phyloP scores from a whole-genome alignment of 2,113 vertebrate genomes.

The Epinephelus fuscoguttatus region DNA sequence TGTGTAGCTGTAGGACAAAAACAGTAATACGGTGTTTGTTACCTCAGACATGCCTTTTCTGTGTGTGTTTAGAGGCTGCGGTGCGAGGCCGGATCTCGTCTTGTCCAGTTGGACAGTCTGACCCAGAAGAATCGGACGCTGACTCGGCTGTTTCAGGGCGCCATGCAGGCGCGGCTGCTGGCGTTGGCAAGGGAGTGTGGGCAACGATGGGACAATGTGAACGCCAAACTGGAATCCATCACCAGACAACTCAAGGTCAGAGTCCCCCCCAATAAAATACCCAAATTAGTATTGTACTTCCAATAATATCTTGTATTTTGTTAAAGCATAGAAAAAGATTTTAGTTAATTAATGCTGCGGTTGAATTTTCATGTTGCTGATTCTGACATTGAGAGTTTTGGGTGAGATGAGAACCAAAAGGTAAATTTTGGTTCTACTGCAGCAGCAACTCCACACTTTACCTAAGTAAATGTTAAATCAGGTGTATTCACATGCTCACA shows the following conservation, averaged over 20 bases:
- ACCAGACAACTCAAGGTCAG: slow-evolving; percentile 74
- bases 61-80: slow-evolving; percentile 71
- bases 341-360: background rate
- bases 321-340: too few species aligned
- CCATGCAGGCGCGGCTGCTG: slow-evolving; percentile 67
- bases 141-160: slow-evolving; percentile 58
- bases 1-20: too few species aligned
- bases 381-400: too few species aligned
- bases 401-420: too few species aligned
- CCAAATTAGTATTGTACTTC: background rate
- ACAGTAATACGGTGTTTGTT: too few species aligned
- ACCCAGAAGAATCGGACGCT: slow-evolving; percentile 77
- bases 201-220: slow-evolving; percentile 80
- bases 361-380: background rate
- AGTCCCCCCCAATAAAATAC: background rate
- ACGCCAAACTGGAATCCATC: slow-evolving; percentile 62
- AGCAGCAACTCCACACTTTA: too few species aligned
- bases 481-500: too few species aligned
- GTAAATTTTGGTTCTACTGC: too few species aligned
- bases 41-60: too few species aligned
- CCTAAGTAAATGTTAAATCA: too few species aligned
- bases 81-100: slow-evolving; percentile 69
- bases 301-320: background rate
- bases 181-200: slow-evolving; percentile 71
- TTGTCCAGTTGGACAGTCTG: slow-evolving; percentile 82